A percentile compares a stretch with the other conserved stretches of the same genome.
These are phyloP conservation scores for Sebastes hubbsi DNA, from an alignment of 2,797 vertebrate species.

Conservation along the genomic window DNA sequence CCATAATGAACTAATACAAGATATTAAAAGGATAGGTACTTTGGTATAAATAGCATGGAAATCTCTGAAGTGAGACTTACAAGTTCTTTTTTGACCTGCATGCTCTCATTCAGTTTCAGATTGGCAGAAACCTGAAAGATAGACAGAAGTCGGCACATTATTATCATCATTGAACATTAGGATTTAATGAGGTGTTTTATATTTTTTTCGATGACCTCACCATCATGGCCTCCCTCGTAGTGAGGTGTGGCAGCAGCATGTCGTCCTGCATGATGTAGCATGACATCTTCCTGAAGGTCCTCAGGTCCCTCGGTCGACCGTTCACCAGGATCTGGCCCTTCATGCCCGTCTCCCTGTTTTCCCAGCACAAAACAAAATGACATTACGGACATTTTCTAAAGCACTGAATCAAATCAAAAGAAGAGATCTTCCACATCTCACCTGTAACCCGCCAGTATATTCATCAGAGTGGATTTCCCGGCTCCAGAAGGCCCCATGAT, in stretches of 20 bases:
- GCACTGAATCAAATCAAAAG: not conserved
- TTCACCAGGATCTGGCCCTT: constrained; percentile 97
- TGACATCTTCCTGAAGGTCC: constrained; percentile 99
- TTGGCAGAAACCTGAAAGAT: constrained; percentile 91
- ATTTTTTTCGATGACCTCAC: constrained; percentile 75
- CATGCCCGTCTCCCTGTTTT: constrained; percentile 93
- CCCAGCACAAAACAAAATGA: not conserved
- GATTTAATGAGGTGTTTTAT: not conserved
- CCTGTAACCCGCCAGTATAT: constrained; percentile 98
- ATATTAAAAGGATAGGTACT: not conserved
- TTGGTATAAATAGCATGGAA: too few relatives aligned
- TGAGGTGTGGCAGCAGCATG: constrained; percentile 96
- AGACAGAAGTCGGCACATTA: not conserved
- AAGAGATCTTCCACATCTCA: constrained; percentile 67
- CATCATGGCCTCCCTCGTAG: constrained; percentile 96
- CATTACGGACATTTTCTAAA: not conserved
- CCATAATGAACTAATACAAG: not conserved
- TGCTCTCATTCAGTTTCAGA: constrained; percentile 94
- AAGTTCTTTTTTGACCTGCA: constrained; percentile 96
- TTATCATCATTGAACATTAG: not conserved
- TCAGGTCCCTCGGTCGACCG: constrained; percentile 88
- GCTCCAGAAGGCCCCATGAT: constrained; percentile 99
- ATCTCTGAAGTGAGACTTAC: constrained; percentile 76
- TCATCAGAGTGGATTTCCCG: constrained; percentile 98
- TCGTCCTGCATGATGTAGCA: constrained; percentile 99